Percentiles rank a stretch among this genome's conserved stretches.
phyloP scores from a whole-genome alignment of 2,113 vertebrate genomes.

The Emydocephalus ijimae region DNA sequence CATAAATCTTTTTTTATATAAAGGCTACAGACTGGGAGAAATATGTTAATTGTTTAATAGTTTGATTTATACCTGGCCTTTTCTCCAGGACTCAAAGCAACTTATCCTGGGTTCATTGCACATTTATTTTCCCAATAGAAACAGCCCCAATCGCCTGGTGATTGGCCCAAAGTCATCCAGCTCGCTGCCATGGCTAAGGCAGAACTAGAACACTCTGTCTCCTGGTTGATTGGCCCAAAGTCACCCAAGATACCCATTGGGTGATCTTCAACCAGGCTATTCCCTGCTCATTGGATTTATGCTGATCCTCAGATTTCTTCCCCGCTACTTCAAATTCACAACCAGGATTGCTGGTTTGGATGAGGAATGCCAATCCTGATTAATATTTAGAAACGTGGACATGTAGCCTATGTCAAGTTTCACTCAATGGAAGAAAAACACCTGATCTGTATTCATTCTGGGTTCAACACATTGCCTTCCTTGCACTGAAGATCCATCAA shows the following conservation, averaged over 20 bases:
- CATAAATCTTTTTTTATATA: neutral
- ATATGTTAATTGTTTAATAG: neutral
- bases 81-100: neutral
- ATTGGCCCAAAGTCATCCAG: too few relatives aligned
- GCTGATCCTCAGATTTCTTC: neutral
- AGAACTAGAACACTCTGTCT: too few relatives aligned
- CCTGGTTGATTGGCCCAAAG: too few relatives aligned
- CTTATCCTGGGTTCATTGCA: neutral
- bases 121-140: neutral
- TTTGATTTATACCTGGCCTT: neutral
- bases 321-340: neutral
- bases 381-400: neutral
- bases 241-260: neutral
- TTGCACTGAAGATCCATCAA: neutral
- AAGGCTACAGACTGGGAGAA: neutral
- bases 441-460: neutral
- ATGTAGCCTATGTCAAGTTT: neutral
- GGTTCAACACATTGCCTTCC: neutral
- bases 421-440: neutral
- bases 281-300: neutral
- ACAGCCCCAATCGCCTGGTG: neutral
- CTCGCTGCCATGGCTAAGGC: too few relatives aligned
- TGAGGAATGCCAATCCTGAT: neutral
- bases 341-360: neutral
- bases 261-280: neutral